Percentiles rank a stretch among this genome's conserved stretches.
These are phyloP conservation scores for Falco berigora DNA, from an alignment of 2,797 vertebrate genomes.

Conservation along the genomic window DNA sequence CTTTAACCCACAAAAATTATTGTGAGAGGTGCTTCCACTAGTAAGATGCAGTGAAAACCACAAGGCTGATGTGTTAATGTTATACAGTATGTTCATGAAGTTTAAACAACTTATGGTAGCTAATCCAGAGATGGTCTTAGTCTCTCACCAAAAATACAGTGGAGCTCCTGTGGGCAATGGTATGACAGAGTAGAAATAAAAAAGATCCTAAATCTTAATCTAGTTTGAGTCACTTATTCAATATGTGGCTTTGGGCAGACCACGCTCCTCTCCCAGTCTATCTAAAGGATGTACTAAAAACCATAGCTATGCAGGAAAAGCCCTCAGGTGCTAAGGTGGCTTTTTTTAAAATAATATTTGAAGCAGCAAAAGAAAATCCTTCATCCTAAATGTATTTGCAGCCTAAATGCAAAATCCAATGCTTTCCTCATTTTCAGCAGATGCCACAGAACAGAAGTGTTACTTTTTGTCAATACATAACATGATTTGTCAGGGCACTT, in stretches of 20 bases:
- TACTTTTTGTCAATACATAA: background rate
- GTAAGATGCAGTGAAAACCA: background rate
- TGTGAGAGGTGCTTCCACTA: background rate
- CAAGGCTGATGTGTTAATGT: background rate
- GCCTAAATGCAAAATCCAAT: background rate
- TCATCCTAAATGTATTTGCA: background rate
- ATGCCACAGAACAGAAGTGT: background rate
- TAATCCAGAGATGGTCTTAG: background rate
- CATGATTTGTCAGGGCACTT: background rate
- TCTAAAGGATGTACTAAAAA: background rate
- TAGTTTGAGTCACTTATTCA: background rate
- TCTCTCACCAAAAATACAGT: background rate
- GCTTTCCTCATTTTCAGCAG: background rate
- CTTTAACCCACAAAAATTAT: background rate
- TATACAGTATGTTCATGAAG: background rate
- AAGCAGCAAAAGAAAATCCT: background rate
- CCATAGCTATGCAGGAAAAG: background rate
- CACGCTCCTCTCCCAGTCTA: background rate
- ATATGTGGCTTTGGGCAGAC: background rate
- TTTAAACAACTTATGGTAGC: background rate
- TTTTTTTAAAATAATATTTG: background rate
- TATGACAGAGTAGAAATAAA: background rate
- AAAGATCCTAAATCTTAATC: background rate
- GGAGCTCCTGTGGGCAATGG: background rate
- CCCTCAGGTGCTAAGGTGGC: background rate